phyloP scores from a whole-genome alignment of 92 coral and sea anemone species.

The Epizoanthus fatuus region DNA sequence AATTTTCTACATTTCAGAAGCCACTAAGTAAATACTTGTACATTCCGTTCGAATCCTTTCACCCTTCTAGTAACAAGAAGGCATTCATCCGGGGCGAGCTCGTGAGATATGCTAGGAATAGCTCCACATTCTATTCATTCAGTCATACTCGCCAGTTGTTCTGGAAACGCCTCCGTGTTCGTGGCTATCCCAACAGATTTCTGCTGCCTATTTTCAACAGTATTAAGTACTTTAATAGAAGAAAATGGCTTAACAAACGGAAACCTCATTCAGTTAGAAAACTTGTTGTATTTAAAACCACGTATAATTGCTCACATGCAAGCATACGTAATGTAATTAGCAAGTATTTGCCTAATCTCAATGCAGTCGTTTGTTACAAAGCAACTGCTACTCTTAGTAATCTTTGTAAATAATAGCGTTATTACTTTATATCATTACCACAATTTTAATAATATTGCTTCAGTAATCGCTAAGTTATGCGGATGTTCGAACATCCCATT shows the following conservation, averaged over 20 bases:
- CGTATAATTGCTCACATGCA: not conserved
- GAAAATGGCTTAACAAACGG: not conserved
- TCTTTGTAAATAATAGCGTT: not conserved
- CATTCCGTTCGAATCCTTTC: constrained; percentile 9
- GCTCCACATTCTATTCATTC: constrained; percentile 41
- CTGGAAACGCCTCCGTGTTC: constrained; percentile 51
- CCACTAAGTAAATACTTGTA: constrained; percentile 27
- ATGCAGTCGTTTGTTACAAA: not conserved
- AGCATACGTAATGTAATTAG: not conserved
- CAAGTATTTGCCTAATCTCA: constrained; percentile 3
- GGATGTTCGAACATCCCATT: not conserved
- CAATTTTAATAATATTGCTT: constrained; percentile 1
- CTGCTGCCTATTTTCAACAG: constrained; percentile 27
- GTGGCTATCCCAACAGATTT: constrained; percentile 58
- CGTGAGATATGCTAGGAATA: constrained; percentile 49
- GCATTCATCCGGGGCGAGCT: constrained; percentile 54
- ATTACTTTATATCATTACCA: not conserved
- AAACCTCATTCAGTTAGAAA: not conserved
- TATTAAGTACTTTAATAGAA: constrained; percentile 28
- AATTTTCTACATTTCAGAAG: constrained; percentile 28
- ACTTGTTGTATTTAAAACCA: not conserved
- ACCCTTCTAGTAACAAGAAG: constrained; percentile 34
- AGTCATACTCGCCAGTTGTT: constrained; percentile 48
- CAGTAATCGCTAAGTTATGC: constrained; percentile 17
- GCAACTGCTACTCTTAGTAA: not conserved